Percentiles rank a stretch among this genome's conserved stretches.
Conservation (phyloP, 2,888 invertebrate genomes). For the Nemotelus nigrinus region DNA sequence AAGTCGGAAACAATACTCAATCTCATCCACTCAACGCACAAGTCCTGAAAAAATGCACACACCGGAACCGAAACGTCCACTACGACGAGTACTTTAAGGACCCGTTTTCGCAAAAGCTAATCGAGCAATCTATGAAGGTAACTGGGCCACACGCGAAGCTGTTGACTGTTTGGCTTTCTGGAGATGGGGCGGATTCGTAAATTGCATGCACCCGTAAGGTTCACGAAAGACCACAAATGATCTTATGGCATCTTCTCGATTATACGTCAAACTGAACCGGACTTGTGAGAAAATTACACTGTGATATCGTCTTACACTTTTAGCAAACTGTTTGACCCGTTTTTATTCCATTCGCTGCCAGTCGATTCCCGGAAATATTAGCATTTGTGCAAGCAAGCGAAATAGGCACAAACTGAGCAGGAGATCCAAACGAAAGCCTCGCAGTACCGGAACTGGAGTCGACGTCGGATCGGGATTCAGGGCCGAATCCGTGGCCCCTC, state of each 20-base stretch:
- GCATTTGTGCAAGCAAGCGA: slow-evolving; percentile 52
- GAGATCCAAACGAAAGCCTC: slow-evolving; percentile 40
- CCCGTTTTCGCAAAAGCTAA: slow-evolving; percentile 10
- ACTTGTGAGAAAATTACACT: neutral
- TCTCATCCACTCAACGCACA: slow-evolving; percentile 1
- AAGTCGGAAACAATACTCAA: neutral
- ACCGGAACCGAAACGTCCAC: slow-evolving; percentile 1
- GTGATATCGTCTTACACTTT: no score
- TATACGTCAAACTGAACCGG: slow-evolving; percentile 19
- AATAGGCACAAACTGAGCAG: slow-evolving; percentile 36
- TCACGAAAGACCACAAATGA: no score
- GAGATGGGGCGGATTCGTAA: slow-evolving; percentile 3
- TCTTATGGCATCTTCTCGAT: neutral
- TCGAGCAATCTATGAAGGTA: slow-evolving; percentile 27
- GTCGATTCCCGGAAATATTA: slow-evolving; percentile 54
- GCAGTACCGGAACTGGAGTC: slow-evolving; percentile 18
- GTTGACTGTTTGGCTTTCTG: slow-evolving; percentile 11
- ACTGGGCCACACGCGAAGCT: slow-evolving; percentile 40
- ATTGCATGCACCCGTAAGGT: neutral
- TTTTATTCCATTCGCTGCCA: slow-evolving; percentile 27
- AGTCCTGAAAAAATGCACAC: slow-evolving; percentile 10
- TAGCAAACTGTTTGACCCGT: neutral
- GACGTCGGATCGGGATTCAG: neutral
- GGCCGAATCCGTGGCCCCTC: neutral
- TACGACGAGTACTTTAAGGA: slow-evolving; percentile 29